Percentiles rank a stretch among this genome's conserved stretches.
Evolutionary conservation across 2,888 invertebrate species (phyloP).

Genomic region (Didymodactylos carnosus): DNA sequence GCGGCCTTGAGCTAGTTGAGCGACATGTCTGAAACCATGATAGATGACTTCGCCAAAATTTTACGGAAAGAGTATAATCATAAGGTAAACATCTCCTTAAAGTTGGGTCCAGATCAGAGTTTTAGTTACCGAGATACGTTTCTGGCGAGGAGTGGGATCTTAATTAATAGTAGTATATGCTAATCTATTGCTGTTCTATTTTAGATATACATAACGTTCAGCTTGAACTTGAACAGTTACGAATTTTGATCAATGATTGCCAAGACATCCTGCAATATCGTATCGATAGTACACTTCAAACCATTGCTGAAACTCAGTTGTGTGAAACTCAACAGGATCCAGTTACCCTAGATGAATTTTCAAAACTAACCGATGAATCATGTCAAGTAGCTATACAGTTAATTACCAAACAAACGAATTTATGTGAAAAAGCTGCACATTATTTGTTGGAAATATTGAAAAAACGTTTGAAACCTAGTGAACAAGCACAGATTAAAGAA

Average conservation of each 20-base stretch:
- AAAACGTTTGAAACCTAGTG: slow-evolving; percentile 22
- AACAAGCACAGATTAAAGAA: slow-evolving; percentile 39
- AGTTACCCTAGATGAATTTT: slow-evolving; percentile 65
- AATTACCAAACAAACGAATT: slow-evolving; percentile 35
- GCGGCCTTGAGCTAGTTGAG: no score
- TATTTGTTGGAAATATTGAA: slow-evolving; percentile 32
- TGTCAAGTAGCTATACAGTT: slow-evolving; percentile 26
- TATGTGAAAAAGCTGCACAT: slow-evolving; percentile 32
- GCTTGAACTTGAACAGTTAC: slow-evolving; percentile 25
- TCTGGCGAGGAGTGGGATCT: no score
- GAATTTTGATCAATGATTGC: slow-evolving; percentile 41
- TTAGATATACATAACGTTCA: slow-evolving; percentile 26
- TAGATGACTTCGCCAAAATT: no score
- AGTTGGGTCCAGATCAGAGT: no score
- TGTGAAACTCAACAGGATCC: slow-evolving; percentile 46
- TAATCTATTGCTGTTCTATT: slow-evolving; percentile 5
- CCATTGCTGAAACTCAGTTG: slow-evolving; percentile 64
- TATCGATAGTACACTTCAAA: slow-evolving; percentile 61
- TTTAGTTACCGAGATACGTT: no score
- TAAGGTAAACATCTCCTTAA: no score
- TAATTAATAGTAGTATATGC: no score
- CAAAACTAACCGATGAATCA: slow-evolving; percentile 57
- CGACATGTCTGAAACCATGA: no score
- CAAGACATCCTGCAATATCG: slow-evolving; percentile 74
- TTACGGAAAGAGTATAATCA: no score